phyloP scores from a whole-genome alignment of 2,113 vertebrate species.

The Passer domesticus region DNA sequence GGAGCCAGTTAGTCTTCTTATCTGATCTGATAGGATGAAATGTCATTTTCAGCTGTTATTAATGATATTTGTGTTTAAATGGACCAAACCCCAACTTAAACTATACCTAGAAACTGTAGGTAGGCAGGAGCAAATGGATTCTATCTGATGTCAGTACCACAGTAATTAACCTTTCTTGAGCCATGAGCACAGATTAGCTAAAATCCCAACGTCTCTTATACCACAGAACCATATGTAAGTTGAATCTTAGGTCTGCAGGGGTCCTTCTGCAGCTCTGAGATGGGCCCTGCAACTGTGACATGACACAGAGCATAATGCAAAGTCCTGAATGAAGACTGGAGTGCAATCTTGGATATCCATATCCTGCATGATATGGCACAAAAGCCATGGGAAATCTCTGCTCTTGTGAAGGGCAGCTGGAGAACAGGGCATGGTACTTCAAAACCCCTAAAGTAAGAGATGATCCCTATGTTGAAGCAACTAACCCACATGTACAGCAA shows the following conservation, averaged over 20 bases:
- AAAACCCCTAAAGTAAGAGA: background rate
- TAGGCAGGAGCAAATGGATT: background rate
- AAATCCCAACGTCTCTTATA: background rate
- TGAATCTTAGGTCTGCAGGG: background rate
- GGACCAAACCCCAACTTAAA: background rate
- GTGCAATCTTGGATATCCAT: background rate
- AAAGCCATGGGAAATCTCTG: background rate
- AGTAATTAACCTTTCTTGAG: background rate
- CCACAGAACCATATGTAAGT: background rate
- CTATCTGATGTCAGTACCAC: background rate
- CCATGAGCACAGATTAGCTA: background rate
- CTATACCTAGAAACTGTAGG: background rate
- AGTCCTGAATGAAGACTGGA: background rate
- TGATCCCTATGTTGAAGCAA: background rate
- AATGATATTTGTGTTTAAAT: background rate
- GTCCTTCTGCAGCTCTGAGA: background rate
- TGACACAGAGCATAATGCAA: background rate
- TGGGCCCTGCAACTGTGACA: background rate
- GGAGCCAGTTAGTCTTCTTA: background rate
- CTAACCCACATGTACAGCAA: background rate
- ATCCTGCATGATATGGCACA: background rate
- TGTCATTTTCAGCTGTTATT: background rate
- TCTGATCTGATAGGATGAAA: background rate
- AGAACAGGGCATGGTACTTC: background rate
- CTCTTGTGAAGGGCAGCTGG: background rate